Percentiles rank a stretch among this genome's conserved stretches.
These are phyloP conservation scores for Disparrhopalites patrizii DNA, from an alignment of 2,888 invertebrate genomes.

Conservation along the genomic window DNA sequence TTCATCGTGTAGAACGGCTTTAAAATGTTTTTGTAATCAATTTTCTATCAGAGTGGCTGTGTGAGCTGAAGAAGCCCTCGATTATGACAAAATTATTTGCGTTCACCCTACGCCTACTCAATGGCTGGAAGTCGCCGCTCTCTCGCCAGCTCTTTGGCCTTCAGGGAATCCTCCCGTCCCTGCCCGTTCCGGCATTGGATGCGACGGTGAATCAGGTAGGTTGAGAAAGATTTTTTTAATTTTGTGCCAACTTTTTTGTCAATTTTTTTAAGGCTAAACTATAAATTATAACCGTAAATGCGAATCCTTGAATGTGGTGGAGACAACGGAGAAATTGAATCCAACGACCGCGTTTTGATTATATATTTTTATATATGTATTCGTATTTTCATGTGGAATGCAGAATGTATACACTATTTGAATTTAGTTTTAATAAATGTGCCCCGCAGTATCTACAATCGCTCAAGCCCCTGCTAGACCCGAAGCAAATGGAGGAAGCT, in stretches of 20 bases:
- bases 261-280: too few relatives aligned
- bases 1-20: too few relatives aligned
- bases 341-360: too few relatives aligned
- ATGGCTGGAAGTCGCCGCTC: conserved; percentile 84
- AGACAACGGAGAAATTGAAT: too few relatives aligned
- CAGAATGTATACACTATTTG: too few relatives aligned
- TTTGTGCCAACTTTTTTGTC: too few relatives aligned
- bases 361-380: too few relatives aligned
- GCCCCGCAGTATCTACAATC: background rate
- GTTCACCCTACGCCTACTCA: conserved; percentile 72
- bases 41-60: conserved; percentile 4
- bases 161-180: conserved; percentile 89
- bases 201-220: conserved; percentile 80
- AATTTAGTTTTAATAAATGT: too few relatives aligned
- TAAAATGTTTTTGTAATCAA: background rate
- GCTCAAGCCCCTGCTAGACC: background rate
- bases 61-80: conserved; percentile 64
- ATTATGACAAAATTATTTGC: conserved; percentile 76
- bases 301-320: too few relatives aligned
- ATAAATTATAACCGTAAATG: too few relatives aligned
- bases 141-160: conserved; percentile 73
- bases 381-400: too few relatives aligned
- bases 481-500: background rate
- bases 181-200: conserved; percentile 82
- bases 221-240: too few relatives aligned